phyloP scores from a whole-genome alignment of 1,140 invertebrate genomes.

The Zaprionus gabonicus region DNA sequence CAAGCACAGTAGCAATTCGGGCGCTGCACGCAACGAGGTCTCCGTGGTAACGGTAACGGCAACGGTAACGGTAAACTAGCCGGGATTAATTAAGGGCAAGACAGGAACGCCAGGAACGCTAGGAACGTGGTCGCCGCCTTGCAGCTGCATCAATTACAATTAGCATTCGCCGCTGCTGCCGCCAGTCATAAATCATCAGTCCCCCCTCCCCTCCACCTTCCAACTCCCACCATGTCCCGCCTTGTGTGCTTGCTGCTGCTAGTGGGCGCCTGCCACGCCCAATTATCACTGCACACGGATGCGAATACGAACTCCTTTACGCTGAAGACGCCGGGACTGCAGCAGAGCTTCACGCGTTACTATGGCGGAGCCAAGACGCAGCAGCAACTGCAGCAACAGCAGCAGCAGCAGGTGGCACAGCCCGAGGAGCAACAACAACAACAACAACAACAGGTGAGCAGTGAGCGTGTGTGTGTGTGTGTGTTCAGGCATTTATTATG shows the following conservation, averaged over 20 bases:
- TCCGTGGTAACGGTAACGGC: background rate
- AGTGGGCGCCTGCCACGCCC: slow-evolving; percentile 55
- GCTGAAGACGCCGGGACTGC: slow-evolving; percentile 74
- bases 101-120: slow-evolving; percentile 6
- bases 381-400: slow-evolving; percentile 38
- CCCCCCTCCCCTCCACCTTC: background rate
- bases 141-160: slow-evolving; percentile 41
- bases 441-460: slow-evolving; percentile 49
- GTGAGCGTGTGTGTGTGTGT: background rate
- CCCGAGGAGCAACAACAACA: slow-evolving; percentile 33
- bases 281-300: slow-evolving; percentile 78
- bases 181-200: slow-evolving; percentile 14
- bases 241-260: slow-evolving; percentile 38
- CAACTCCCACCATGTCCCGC: background rate
- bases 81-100: slow-evolving; percentile 34
- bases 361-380: slow-evolving; percentile 62
- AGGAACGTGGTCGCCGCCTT: background rate
- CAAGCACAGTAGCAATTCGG: slow-evolving; percentile 43
- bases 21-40: slow-evolving; percentile 19
- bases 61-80: slow-evolving; percentile 1
- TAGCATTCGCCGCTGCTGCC: slow-evolving; percentile 26
- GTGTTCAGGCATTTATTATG: slow-evolving; percentile 10
- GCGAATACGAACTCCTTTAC: slow-evolving; percentile 78
- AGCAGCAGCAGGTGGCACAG: slow-evolving; percentile 46
- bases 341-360: slow-evolving; percentile 79